These are phyloP conservation scores for Dichetophora obliterata DNA, from an alignment of 2,888 invertebrate species.

Conservation along the genomic window DNA sequence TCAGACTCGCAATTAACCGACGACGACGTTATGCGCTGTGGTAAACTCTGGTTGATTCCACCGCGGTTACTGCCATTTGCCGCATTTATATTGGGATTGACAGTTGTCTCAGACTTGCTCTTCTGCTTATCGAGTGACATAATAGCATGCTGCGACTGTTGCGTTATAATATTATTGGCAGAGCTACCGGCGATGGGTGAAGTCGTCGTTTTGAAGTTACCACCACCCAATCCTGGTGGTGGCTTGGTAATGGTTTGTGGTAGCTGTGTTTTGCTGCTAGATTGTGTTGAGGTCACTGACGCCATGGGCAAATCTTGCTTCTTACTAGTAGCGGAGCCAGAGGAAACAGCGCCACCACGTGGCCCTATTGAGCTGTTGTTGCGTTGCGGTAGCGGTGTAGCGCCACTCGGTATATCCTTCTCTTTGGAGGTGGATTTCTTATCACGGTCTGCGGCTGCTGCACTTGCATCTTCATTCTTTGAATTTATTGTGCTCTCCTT, in stretches of 20 bases:
- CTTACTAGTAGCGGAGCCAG: slow-evolving; percentile 45
- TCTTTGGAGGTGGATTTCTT: slow-evolving; percentile 59
- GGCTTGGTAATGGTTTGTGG: slow-evolving; percentile 53
- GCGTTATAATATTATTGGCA: slow-evolving; percentile 59
- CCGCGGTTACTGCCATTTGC: slow-evolving; percentile 45
- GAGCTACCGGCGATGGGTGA: slow-evolving; percentile 80
- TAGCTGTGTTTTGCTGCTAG: slow-evolving; percentile 33
- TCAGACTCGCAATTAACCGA: slow-evolving; percentile 43
- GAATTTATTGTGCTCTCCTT: slow-evolving; percentile 52
- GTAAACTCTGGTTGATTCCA: slow-evolving; percentile 37
- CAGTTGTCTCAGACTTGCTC: slow-evolving; percentile 49
- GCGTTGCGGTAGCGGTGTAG: slow-evolving; percentile 29
- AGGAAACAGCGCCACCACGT: neutral
- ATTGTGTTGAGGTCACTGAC: slow-evolving; percentile 47
- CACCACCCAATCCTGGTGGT: slow-evolving; percentile 56
- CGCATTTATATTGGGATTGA: slow-evolving; percentile 41
- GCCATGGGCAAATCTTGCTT: slow-evolving; percentile 57
- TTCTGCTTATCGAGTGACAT: slow-evolving; percentile 50
- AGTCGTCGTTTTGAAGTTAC: slow-evolving; percentile 50
- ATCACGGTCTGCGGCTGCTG: slow-evolving; percentile 47
- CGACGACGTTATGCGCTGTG: slow-evolving; percentile 29
- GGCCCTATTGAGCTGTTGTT: neutral
- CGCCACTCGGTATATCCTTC: slow-evolving; percentile 57
- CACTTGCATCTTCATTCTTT: slow-evolving; percentile 71
- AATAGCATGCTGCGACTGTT: slow-evolving; percentile 7